These are phyloP conservation scores for Megaptera novaeangliae DNA, from an alignment of 2,113 vertebrate genomes.

Conservation along the genomic window DNA sequence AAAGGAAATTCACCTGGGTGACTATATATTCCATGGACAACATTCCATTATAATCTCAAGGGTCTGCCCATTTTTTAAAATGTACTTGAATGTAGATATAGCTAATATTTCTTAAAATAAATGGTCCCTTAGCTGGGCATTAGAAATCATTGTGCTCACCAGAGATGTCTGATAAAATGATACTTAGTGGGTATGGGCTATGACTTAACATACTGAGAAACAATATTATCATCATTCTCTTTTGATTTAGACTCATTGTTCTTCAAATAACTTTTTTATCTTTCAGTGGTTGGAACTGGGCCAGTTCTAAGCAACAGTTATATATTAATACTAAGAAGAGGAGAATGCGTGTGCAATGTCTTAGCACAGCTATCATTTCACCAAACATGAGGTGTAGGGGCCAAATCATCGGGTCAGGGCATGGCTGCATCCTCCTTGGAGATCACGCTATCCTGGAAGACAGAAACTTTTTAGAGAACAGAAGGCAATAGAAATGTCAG, in stretches of 20 bases:
- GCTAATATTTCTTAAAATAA: not conserved
- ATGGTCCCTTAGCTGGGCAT: not conserved
- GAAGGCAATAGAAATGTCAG: not conserved
- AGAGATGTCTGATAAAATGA: not conserved
- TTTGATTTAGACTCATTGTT: not conserved
- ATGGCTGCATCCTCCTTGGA: not conserved
- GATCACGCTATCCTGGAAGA: not conserved
- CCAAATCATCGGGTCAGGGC: not conserved
- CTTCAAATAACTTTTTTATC: slow-evolving; percentile 15
- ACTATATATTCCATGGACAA: not conserved
- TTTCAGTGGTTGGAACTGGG: not conserved
- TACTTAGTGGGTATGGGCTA: not conserved
- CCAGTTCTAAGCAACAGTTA: not conserved
- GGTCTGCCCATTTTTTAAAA: not conserved
- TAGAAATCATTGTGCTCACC: not conserved
- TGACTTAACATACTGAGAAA: not conserved
- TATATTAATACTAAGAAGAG: not conserved
- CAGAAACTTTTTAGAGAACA: not conserved
- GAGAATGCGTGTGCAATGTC: not conserved
- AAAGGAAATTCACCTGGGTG: not conserved
- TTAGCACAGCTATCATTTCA: not conserved
- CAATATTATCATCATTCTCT: not conserved
- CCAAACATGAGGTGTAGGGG: not conserved
- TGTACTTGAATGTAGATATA: not conserved
- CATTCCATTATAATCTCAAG: not conserved